Evolutionary conservation across 1,140 invertebrate genomes (phyloP).

Genomic region (Melipona quadrifasciata): DNA sequence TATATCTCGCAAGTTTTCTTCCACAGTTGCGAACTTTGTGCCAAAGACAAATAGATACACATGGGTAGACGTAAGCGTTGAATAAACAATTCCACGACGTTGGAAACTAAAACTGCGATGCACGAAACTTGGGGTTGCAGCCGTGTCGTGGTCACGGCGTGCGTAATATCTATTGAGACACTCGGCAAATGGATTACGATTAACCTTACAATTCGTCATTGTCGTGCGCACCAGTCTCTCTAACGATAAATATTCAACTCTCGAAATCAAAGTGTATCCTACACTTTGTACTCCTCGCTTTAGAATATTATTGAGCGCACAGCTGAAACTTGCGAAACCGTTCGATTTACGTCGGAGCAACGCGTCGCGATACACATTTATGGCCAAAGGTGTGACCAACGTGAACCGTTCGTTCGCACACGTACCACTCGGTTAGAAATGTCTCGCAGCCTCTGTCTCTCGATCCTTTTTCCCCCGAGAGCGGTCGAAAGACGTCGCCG

Average conservation of each 20-base stretch:
- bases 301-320: background rate
- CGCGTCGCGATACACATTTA: too few species aligned
- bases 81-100: background rate
- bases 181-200: background rate
- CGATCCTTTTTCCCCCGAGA: background rate
- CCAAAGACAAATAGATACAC: background rate
- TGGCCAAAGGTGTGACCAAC: constrained; percentile 46
- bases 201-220: too few species aligned
- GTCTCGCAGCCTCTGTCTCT: constrained; percentile 12
- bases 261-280: background rate
- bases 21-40: background rate
- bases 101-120: background rate
- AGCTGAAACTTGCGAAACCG: background rate
- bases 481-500: background rate
- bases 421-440: constrained; percentile 14
- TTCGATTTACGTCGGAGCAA: constrained; percentile 47
- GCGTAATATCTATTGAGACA: background rate
- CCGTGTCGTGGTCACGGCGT: background rate
- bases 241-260: too few species aligned
- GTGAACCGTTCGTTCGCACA: constrained; percentile 27
- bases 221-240: too few species aligned
- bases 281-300: background rate
- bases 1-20: background rate
- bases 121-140: background rate
- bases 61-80: background rate